phyloP scores from a whole-genome alignment of 2,797 vertebrate species.

The Melanotaenia boesemani region DNA sequence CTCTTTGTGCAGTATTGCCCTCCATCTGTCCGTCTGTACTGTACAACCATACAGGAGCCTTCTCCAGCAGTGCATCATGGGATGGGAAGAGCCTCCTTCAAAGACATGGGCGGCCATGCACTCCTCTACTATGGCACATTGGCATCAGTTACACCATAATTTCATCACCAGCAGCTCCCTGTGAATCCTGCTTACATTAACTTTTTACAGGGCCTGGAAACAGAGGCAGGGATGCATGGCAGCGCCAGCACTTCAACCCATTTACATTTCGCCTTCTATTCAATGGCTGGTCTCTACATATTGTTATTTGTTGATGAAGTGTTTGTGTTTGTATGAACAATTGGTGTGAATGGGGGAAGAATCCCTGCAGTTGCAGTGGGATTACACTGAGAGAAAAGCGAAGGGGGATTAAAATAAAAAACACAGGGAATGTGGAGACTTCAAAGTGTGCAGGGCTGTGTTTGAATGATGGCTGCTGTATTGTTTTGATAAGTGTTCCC shows the following conservation, averaged over 20 bases:
- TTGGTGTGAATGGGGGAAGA: conserved; percentile 57
- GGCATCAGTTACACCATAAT: conserved; percentile 88
- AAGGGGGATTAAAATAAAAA: conserved; percentile 61
- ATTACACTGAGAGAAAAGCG: conserved; percentile 52
- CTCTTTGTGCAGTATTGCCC: conserved; percentile 74
- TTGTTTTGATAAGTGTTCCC: conserved; percentile 81
- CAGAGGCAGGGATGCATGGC: conserved; percentile 73
- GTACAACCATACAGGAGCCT: conserved; percentile 69
- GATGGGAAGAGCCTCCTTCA: conserved; percentile 77
- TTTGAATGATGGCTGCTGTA: conserved; percentile 73
- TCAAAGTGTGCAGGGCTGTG: conserved; percentile 59
- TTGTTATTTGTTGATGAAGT: conserved; percentile 73
- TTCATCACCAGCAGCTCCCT: conserved; percentile 88
- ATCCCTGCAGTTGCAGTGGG: conserved; percentile 62
- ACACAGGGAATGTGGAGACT: conserved; percentile 61
- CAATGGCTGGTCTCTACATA: conserved; percentile 50
- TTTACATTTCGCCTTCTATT: conserved; percentile 58
- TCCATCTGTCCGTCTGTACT: conserved; percentile 74
- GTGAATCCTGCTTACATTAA: conserved; percentile 87
- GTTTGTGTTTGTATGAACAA: conserved; percentile 61
- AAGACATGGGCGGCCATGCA: conserved; percentile 73
- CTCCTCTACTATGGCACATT: conserved; percentile 81
- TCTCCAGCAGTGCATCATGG: conserved; percentile 73
- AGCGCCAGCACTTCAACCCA: conserved; percentile 59
- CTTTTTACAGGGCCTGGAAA: conserved; percentile 87